phyloP scores from a whole-genome alignment of 2,888 invertebrate species.

The Polyommatus iphigenia region DNA sequence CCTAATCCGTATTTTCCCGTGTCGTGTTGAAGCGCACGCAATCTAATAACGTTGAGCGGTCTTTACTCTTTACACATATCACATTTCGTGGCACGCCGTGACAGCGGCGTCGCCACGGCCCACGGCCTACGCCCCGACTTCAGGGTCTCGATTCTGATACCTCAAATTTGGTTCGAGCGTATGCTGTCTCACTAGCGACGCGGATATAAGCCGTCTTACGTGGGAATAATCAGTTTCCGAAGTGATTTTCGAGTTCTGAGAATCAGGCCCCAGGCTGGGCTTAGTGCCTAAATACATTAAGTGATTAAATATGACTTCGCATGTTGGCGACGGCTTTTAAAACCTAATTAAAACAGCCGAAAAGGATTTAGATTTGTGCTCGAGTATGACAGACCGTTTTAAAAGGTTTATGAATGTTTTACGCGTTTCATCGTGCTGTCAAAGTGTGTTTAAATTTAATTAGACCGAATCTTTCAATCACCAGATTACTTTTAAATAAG shows the following conservation, averaged over 20 bases:
- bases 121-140: not conserved
- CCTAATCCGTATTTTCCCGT: not conserved
- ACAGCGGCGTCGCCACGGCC: not conserved
- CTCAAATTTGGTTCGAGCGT: too few relatives aligned
- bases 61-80: slow-evolving; percentile 3
- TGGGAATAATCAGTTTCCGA: too few relatives aligned
- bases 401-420: not conserved
- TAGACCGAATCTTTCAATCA: not conserved
- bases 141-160: too few relatives aligned
- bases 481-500: too few relatives aligned
- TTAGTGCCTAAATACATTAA: slow-evolving; percentile 4
- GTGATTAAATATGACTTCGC: not conserved
- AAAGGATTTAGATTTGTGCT: not conserved
- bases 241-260: too few relatives aligned
- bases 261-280: not conserved
- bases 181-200: too few relatives aligned
- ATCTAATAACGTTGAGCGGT: not conserved
- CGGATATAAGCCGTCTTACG: too few relatives aligned
- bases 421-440: not conserved
- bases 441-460: not conserved
- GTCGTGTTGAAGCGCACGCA: not conserved
- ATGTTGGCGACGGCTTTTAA: not conserved
- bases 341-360: not conserved
- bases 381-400: not conserved
- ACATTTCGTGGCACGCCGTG: not conserved